phyloP scores from a whole-genome alignment of 2,797 vertebrate genomes.

The Dallia pectoralis region DNA sequence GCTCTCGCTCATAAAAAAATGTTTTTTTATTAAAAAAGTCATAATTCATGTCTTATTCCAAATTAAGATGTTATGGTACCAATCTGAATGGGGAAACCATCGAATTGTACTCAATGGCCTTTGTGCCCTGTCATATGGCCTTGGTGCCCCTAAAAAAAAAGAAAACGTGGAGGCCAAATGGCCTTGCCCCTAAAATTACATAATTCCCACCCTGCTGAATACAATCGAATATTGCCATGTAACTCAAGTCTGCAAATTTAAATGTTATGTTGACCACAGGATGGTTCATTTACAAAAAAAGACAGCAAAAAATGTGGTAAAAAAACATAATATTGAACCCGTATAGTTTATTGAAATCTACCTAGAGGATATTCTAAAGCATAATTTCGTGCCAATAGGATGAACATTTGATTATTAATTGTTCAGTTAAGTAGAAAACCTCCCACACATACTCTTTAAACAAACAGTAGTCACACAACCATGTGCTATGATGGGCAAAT shows the following conservation, averaged over 20 bases:
- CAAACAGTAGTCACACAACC: background rate
- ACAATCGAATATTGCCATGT: constrained; percentile 56
- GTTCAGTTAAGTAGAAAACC: constrained; percentile 50
- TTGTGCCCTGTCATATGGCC: too few relatives aligned
- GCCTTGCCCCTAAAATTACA: too few relatives aligned
- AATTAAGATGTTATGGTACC: too few relatives aligned
- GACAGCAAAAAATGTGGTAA: background rate
- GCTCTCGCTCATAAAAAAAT: too few relatives aligned
- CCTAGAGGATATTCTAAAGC: constrained; percentile 27
- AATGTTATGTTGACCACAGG: constrained; percentile 36
- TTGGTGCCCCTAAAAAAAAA: too few relatives aligned
- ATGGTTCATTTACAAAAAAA: constrained; percentile 25
- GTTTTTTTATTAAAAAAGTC: too few relatives aligned
- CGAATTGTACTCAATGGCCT: too few relatives aligned
- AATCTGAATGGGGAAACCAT: too few relatives aligned
- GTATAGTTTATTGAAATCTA: constrained; percentile 32
- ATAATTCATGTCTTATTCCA: too few relatives aligned
- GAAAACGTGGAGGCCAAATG: too few relatives aligned
- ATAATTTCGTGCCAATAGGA: constrained; percentile 55
- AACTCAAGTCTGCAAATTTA: constrained; percentile 47
- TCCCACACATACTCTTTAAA: background rate
- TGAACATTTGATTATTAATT: constrained; percentile 63
- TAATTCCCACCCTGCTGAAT: too few relatives aligned
- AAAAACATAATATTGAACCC: background rate
- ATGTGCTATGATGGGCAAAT: background rate